Conservation (phyloP, 2,888 invertebrate genomes). For the Eudasyphora cyanicolor region DNA sequence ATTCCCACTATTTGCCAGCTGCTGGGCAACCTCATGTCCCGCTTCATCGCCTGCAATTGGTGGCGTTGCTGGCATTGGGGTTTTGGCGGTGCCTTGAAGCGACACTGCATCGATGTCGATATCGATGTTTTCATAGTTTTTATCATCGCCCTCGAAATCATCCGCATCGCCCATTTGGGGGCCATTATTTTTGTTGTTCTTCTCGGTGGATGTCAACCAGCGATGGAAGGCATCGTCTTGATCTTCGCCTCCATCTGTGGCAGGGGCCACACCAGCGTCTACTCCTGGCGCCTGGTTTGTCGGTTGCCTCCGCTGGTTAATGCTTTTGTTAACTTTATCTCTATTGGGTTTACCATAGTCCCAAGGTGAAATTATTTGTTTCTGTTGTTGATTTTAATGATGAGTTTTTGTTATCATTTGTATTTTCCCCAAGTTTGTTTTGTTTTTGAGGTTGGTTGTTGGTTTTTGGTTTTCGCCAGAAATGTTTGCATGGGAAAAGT, state of each 20-base stretch:
- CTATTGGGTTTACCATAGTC: constrained; percentile 42
- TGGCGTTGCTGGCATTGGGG: constrained; percentile 68
- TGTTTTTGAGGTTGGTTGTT: constrained; percentile 34
- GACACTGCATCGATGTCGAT: constrained; percentile 52
- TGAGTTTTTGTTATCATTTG: constrained; percentile 20
- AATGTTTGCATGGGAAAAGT: constrained; percentile 8
- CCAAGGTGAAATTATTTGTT: constrained; percentile 57
- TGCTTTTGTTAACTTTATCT: constrained; percentile 47
- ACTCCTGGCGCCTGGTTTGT: constrained; percentile 65
- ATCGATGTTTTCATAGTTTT: constrained; percentile 69
- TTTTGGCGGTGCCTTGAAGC: constrained; percentile 48
- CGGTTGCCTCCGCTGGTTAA: constrained; percentile 28
- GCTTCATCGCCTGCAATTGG: constrained; percentile 12
- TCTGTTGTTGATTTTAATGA: constrained; percentile 55
- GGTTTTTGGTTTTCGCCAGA: not conserved
- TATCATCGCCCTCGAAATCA: constrained; percentile 53
- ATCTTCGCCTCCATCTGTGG: constrained; percentile 69
- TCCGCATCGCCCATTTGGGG: not conserved
- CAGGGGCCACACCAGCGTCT: constrained; percentile 70
- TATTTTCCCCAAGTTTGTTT: constrained; percentile 6
- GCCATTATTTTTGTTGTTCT: constrained; percentile 66
- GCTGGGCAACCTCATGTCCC: not conserved
- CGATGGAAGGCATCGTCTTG: constrained; percentile 76
- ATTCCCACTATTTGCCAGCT: constrained; percentile 26
- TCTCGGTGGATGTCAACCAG: constrained; percentile 76